Conservation (phyloP, 2,888 invertebrate genomes). For the Eupithecia subfuscata region DNA sequence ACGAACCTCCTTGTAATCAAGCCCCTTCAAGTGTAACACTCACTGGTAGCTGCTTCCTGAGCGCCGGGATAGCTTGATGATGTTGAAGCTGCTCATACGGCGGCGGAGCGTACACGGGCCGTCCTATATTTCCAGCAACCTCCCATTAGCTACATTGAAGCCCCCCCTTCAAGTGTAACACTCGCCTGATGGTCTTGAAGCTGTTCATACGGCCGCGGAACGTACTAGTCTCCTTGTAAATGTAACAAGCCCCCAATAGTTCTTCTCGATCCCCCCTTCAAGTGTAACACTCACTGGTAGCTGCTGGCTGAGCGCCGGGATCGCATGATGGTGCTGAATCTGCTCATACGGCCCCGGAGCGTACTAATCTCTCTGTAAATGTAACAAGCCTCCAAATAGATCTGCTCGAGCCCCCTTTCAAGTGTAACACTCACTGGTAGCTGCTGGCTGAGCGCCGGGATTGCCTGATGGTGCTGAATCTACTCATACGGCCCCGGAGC, state of each 20-base stretch:
- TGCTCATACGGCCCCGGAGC: conserved; percentile 90
- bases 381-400: not conserved
- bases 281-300: conserved; percentile 61
- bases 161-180: not conserved
- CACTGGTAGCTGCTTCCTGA: conserved; percentile 78
- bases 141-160: no score
- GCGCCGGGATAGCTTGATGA: conserved; percentile 76
- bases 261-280: not conserved
- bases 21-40: conserved; percentile 15
- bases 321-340: conserved; percentile 82
- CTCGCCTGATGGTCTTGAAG: conserved; percentile 81
- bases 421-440: conserved; percentile 61
- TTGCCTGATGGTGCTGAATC: conserved; percentile 82
- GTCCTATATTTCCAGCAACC: no score
- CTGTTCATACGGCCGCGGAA: conserved; percentile 90
- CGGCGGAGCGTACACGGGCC: conserved; percentile 87
- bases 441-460: conserved; percentile 76
- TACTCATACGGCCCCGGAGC: conserved; percentile 90
- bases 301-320: conserved; percentile 76
- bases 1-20: no score
- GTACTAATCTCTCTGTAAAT: conserved; percentile 62
- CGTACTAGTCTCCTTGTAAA: conserved; percentile 64
- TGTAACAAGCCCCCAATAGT: not conserved
- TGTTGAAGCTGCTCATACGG: conserved; percentile 89
- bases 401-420: not conserved